These are phyloP conservation scores for Tetrao urogallus DNA, from an alignment of 2,113 vertebrate genomes.

Conservation along the genomic window DNA sequence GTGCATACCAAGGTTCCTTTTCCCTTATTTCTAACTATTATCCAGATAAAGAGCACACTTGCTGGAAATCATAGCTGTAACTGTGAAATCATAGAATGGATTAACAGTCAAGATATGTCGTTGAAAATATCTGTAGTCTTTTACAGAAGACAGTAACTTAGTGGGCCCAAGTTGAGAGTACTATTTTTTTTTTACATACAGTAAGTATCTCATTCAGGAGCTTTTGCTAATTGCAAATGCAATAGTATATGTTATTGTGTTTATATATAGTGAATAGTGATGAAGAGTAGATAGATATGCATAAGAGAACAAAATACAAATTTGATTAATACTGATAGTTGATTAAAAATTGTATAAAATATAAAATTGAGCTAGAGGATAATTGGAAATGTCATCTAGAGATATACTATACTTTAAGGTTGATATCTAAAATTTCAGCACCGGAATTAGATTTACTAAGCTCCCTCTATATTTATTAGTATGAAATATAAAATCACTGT, in stretches of 20 bases:
- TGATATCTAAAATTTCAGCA: background rate
- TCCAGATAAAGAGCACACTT: slow-evolving; percentile 28
- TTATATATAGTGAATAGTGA: background rate
- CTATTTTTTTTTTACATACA: background rate
- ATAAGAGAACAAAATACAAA: background rate
- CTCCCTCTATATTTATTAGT: background rate
- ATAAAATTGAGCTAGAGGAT: background rate
- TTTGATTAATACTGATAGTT: background rate
- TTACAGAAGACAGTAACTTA: background rate
- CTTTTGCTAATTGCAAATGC: background rate
- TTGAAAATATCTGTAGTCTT: background rate
- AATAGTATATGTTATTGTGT: background rate
- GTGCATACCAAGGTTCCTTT: background rate
- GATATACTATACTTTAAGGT: background rate
- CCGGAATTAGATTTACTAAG: background rate
- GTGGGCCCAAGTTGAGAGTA: background rate
- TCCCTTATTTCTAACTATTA: slow-evolving; percentile 8
- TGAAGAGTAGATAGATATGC: background rate
- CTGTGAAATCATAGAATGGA: background rate
- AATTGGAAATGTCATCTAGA: background rate
- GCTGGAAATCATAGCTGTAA: background rate
- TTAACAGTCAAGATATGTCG: background rate
- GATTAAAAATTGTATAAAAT: background rate
- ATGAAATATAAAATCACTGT: background rate
- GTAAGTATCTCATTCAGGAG: background rate